Evolutionary conservation across 1,140 invertebrate genomes (phyloP).

Genomic region (Pogonus chalceus): DNA sequence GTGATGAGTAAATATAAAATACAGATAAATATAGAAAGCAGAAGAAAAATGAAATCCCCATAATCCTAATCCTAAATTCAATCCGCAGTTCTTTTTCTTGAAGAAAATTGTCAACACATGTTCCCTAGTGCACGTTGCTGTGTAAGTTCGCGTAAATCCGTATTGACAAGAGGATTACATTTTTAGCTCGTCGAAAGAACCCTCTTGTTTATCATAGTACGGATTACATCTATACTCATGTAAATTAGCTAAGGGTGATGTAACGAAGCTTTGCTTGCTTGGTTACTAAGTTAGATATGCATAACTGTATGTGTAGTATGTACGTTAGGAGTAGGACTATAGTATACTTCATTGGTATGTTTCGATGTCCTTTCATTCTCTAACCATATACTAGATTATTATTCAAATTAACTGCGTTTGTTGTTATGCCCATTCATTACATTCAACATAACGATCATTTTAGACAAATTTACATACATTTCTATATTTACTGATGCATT

Average conservation of each 20-base stretch:
- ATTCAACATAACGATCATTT: background rate
- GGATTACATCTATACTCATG: background rate
- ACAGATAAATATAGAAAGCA: too few relatives aligned
- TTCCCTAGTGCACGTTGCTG: background rate
- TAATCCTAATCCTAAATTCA: too few relatives aligned
- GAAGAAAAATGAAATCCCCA: too few relatives aligned
- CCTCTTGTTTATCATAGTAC: background rate
- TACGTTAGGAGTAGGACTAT: too few relatives aligned
- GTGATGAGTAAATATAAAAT: too few relatives aligned
- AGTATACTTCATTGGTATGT: background rate
- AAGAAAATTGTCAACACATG: too few relatives aligned
- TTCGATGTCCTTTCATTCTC: background rate
- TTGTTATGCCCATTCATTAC: background rate
- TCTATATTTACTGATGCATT: too few relatives aligned
- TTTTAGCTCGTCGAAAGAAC: background rate
- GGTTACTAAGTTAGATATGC: too few relatives aligned
- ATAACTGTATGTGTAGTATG: too few relatives aligned
- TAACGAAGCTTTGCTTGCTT: too few relatives aligned
- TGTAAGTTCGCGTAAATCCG: background rate
- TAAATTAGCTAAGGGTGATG: background rate
- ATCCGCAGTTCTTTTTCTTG: too few relatives aligned
- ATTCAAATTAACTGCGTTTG: background rate
- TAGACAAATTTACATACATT: background rate
- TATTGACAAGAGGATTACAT: background rate
- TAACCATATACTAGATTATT: background rate